These are phyloP conservation scores for Drosophila watanabei DNA, from an alignment of 1,140 invertebrate species.

Conservation along the genomic window DNA sequence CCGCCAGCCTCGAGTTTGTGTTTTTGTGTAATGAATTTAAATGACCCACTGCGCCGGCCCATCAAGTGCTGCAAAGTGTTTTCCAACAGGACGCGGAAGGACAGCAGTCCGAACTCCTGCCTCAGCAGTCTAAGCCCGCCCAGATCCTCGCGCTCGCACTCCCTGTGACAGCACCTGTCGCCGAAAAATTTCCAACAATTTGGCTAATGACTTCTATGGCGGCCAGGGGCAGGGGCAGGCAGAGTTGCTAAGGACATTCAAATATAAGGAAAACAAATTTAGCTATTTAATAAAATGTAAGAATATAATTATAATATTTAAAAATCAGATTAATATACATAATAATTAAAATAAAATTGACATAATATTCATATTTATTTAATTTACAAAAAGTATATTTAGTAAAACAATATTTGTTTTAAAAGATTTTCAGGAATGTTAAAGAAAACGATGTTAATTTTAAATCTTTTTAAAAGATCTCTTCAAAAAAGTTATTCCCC, in stretches of 20 bases:
- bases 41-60: constrained; percentile 66
- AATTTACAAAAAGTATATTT: too few species aligned
- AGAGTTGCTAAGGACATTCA: constrained; percentile 2
- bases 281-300: background rate
- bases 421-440: too few species aligned
- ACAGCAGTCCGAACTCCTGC: constrained; percentile 9
- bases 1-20: constrained; percentile 57
- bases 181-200: constrained; percentile 76
- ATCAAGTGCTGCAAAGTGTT: constrained; percentile 68
- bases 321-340: background rate
- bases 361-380: background rate
- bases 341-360: too few species aligned
- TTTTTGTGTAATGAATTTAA: constrained; percentile 79
- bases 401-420: background rate
- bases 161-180: constrained; percentile 73
- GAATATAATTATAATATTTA: too few species aligned
- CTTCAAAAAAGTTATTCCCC: background rate
- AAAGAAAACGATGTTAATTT: background rate
- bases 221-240: background rate
- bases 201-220: constrained; percentile 72
- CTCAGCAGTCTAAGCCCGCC: constrained; percentile 41
- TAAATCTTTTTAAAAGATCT: background rate
- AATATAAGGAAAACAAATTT: background rate
- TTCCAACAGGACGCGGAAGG: constrained; percentile 23
- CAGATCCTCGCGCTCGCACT: constrained; percentile 12